Percentiles rank a stretch among this genome's conserved stretches.
These are phyloP conservation scores for Hormaphis cornu DNA, from an alignment of 1,140 invertebrate species.

Conservation along the genomic window DNA sequence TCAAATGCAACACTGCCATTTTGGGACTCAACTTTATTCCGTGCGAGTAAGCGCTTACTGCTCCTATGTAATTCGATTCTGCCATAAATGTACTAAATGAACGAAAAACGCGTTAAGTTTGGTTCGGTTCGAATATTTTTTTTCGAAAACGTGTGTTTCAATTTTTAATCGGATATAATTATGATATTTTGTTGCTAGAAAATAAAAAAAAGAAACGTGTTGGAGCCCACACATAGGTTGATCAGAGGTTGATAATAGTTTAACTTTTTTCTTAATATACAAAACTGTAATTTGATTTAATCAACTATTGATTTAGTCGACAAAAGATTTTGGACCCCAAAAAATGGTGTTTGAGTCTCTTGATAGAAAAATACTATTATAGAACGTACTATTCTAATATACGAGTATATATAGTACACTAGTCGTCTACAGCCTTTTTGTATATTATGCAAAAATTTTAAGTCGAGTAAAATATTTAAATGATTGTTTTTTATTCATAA, in stretches of 20 bases:
- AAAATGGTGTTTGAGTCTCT: too few species aligned
- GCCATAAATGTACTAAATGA: conserved; percentile 60
- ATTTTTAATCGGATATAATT: neutral
- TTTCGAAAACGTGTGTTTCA: neutral
- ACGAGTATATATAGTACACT: too few species aligned
- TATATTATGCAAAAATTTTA: neutral
- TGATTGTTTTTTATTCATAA: neutral
- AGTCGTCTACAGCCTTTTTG: neutral
- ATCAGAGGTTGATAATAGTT: too few species aligned
- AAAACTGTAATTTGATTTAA: too few species aligned
- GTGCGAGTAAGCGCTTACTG: conserved; percentile 69
- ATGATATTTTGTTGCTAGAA: neutral
- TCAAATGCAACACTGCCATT: conserved; percentile 62
- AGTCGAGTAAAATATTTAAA: neutral
- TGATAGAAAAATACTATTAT: too few species aligned
- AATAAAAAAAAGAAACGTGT: neutral
- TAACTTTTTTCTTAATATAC: too few species aligned
- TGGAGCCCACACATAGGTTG: too few species aligned
- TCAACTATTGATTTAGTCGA: too few species aligned
- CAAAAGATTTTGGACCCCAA: too few species aligned
- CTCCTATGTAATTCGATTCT: conserved; percentile 63
- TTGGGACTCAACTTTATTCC: conserved; percentile 65
- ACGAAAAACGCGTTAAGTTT: conserved; percentile 23
- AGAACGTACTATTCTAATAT: too few species aligned
- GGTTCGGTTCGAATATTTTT: conserved; percentile 5